phyloP scores from a whole-genome alignment of 2,888 invertebrate species.

The Plagiodera versicolora region DNA sequence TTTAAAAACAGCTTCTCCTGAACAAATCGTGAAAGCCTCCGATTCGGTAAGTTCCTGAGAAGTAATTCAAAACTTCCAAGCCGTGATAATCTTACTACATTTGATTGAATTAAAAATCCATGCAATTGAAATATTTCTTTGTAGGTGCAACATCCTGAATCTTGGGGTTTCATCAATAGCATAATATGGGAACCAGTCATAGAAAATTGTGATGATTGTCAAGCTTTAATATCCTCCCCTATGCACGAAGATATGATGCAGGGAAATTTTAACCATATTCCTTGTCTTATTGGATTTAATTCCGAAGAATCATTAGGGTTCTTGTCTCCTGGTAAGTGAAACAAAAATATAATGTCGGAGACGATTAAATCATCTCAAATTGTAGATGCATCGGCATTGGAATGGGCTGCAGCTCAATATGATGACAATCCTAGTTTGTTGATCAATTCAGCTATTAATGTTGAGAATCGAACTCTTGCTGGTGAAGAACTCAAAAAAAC shows the following conservation, averaged over 20 bases:
- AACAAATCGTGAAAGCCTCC: background rate
- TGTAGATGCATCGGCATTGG: background rate
- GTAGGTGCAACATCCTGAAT: background rate
- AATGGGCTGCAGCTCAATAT: background rate
- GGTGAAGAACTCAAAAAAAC: slow-evolving; percentile 9
- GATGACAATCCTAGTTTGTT: slow-evolving; percentile 1
- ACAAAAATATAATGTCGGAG: background rate
- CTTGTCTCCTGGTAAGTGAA: background rate
- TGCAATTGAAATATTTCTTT: slow-evolving; percentile 4
- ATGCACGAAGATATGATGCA: slow-evolving; percentile 16
- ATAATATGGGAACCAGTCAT: slow-evolving; percentile 16
- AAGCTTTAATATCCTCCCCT: slow-evolving; percentile 4
- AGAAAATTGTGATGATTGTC: slow-evolving; percentile 1
- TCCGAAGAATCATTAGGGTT: slow-evolving; percentile 18
- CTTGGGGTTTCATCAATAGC: background rate
- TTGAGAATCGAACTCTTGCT: slow-evolving; percentile 1
- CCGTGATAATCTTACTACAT: no score
- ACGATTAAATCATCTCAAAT: background rate
- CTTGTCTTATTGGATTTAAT: slow-evolving; percentile 15
- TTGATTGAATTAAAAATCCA: no score
- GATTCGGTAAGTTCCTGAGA: no score
- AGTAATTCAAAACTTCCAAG: no score
- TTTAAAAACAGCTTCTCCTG: slow-evolving; percentile 4
- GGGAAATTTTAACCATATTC: slow-evolving; percentile 18
- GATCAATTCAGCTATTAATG: slow-evolving; percentile 8